Evolutionary conservation across 1,140 invertebrate species (phyloP).

Genomic region (Marisa cornuarietis): DNA sequence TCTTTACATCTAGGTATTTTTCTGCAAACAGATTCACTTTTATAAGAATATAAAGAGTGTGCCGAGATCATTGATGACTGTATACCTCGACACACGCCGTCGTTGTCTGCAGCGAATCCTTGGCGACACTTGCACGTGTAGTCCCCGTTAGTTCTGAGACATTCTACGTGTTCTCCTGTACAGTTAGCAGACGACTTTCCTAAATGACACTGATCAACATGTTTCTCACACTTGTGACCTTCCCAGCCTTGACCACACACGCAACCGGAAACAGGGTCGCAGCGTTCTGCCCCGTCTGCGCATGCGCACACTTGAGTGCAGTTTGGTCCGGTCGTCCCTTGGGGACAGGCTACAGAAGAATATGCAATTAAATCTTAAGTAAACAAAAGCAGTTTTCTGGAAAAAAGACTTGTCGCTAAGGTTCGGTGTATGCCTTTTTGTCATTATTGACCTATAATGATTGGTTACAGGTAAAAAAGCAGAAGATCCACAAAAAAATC

Average conservation of each 20-base stretch:
- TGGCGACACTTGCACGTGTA: conserved; percentile 23
- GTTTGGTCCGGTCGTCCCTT: conserved; percentile 24
- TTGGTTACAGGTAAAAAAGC: neutral
- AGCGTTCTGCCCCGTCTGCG: conserved; percentile 12
- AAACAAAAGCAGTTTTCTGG: no score
- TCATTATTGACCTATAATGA: neutral
- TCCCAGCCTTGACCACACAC: conserved; percentile 32
- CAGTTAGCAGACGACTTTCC: neutral
- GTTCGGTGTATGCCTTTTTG: no score
- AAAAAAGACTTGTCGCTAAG: no score
- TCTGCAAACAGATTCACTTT: no score
- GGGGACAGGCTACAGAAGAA: conserved; percentile 29
- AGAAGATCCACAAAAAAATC: no score
- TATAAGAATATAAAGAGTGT: no score
- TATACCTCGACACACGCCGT: neutral
- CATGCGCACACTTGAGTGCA: conserved; percentile 30
- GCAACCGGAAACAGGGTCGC: conserved; percentile 28
- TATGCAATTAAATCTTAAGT: neutral
- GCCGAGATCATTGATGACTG: neutral
- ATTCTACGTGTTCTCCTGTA: neutral
- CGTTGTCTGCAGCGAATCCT: neutral
- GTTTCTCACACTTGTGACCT: conserved; percentile 27
- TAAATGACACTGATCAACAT: conserved; percentile 12
- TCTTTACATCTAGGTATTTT: no score
- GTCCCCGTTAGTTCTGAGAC: conserved; percentile 10